Percentiles rank a stretch among this genome's conserved stretches.
These are phyloP conservation scores for Beroe ovata DNA, from an alignment of 37 sponge, comb jelly and placozoan genomes.

Conservation along the genomic window DNA sequence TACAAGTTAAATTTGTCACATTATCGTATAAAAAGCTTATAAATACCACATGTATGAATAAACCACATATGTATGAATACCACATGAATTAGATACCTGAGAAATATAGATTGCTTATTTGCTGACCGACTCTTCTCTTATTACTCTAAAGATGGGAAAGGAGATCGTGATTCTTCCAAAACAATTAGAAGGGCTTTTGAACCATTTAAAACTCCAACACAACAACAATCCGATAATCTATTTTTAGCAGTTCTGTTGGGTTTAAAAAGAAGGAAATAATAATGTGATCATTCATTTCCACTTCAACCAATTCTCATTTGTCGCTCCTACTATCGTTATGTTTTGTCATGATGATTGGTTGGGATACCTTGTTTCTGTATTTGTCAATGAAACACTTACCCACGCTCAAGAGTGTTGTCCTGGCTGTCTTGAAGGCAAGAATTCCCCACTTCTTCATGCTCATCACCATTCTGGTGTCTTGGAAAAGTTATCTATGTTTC, in stretches of 20 bases:
- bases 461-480: slow-evolving; percentile 43
- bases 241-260: too few relatives aligned
- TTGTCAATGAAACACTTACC: slow-evolving; percentile 1
- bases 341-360: slow-evolving; percentile 50
- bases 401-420: slow-evolving; percentile 26
- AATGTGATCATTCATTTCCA: background rate
- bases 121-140: too few relatives aligned
- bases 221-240: background rate
- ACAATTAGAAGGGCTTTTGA: background rate
- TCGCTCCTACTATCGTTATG: too few relatives aligned
- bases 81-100: too few relatives aligned
- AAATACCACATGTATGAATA: too few relatives aligned
- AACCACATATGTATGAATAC: too few relatives aligned
- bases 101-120: too few relatives aligned
- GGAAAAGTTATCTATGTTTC: slow-evolving; percentile 33
- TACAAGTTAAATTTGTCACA: too few relatives aligned
- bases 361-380: slow-evolving; percentile 37
- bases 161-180: background rate
- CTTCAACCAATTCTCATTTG: too few relatives aligned
- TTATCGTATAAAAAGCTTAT: background rate
- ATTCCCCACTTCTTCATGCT: slow-evolving; percentile 38
- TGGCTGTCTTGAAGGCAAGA: slow-evolving; percentile 9
- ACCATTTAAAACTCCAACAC: background rate
- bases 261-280: too few relatives aligned
- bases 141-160: background rate